Percentiles rank a stretch among this genome's conserved stretches.
phyloP scores from a whole-genome alignment of 2,888 invertebrate species.

The Mystacides longicornis region DNA sequence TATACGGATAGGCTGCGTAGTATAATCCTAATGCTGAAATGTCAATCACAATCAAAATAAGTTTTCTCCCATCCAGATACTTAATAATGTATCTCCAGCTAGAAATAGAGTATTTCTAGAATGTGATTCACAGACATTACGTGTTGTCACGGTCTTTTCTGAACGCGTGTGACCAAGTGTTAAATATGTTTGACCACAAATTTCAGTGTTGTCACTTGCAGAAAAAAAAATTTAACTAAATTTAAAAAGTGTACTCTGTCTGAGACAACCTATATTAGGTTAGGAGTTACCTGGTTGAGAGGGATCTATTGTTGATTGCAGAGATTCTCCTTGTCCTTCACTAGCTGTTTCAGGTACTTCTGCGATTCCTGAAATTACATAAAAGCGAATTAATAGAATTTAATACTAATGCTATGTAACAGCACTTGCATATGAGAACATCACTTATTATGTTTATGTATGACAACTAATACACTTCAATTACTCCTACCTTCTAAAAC shows the following conservation, averaged over 20 bases:
- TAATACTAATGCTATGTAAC: neutral
- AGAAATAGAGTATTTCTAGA: too few species aligned
- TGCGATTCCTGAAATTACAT: conserved; percentile 54
- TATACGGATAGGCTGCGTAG: conserved; percentile 84
- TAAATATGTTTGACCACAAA: too few species aligned
- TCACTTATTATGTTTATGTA: neutral
- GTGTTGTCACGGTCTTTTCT: too few species aligned
- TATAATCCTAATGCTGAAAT: conserved; percentile 49
- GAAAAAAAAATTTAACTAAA: too few species aligned
- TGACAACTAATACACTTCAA: neutral
- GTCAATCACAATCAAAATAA: too few species aligned
- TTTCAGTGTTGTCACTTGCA: too few species aligned
- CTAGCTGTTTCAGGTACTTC: conserved; percentile 59
- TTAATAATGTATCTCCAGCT: too few species aligned
- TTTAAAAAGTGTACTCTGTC: too few species aligned
- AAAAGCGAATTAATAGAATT: neutral
- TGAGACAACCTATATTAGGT: neutral
- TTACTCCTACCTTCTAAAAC: conserved; percentile 38
- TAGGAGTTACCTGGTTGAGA: conserved; percentile 7
- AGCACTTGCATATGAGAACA: too few species aligned
- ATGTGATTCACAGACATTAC: too few species aligned
- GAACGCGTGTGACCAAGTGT: too few species aligned
- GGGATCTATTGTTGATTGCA: conserved; percentile 33
- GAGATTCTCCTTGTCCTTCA: conserved; percentile 19
- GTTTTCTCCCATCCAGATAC: too few species aligned